Base-by-base conservation (phyloP, 2,797 vertebrate species). In the Sebastes alutus region DNA sequence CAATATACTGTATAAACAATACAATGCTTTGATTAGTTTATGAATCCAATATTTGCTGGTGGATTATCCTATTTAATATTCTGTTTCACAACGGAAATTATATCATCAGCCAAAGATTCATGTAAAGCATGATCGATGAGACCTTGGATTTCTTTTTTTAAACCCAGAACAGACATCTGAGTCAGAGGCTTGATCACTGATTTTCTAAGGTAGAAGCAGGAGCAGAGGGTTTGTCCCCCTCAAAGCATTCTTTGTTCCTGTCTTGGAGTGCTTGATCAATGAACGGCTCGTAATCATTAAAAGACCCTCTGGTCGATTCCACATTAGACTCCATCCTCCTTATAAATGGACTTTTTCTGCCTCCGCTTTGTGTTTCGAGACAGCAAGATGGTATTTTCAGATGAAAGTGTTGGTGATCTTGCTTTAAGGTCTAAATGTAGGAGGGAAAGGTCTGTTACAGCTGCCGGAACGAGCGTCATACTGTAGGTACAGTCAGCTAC, bases 291-390 rank as follows among this genome's bases (percentile, higher is more conserved):
- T 65, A 79, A 89, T 91, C 86, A 88, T 89, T 87, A 77, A 83
- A 89, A 87, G 76, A 79, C 56, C 67, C 67, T 80, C 64, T 75
- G 87, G 88, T 93, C 83, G 78, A 93, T 92, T 88, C 56, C 46
- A 42, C 84, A 85, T 91, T 88, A 87, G 81, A 86, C 83, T 87
- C 82, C 29, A 73, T 87, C 81, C 80, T 81, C 84, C 55, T 85
- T 84, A 80, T 75, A 83, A 84, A 90, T 89, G 73, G 74, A 72
- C 80, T 77, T 75, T 66, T 80, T 65, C 67, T 76, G 49, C 71
- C 72, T 81, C 81, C 3, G 2, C 78, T 72, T 62, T 35, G 23
- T 46, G 12, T 84, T 38, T 85, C 61, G 46, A 63, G 18, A 82
- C 64, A 81, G 71, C 20, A 14, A 4, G 18, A 30, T 64, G 7